phyloP scores from a whole-genome alignment of 2,888 invertebrate genomes.

The Lasioglossum morio region DNA sequence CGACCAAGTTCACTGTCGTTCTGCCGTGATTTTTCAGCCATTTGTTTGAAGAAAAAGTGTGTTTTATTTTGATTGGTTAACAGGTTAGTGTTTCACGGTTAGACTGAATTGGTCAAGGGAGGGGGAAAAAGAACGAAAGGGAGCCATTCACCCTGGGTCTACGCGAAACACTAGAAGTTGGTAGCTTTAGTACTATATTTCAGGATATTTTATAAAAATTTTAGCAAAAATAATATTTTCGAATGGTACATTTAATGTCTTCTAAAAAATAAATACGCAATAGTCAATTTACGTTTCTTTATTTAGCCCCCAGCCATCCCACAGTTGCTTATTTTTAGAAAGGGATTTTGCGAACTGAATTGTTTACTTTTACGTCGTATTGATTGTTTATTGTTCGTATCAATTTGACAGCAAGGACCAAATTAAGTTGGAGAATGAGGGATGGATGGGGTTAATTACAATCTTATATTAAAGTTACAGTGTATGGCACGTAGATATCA shows the following conservation, averaged over 20 bases:
- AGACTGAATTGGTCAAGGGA: background rate
- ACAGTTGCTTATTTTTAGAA: background rate
- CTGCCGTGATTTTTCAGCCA: background rate
- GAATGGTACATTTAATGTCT: background rate
- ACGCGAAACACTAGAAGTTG: background rate
- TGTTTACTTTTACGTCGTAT: background rate
- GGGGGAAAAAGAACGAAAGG: background rate
- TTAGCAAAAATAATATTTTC: background rate
- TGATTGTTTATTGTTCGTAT: background rate
- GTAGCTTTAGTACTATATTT: background rate
- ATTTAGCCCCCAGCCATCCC: background rate
- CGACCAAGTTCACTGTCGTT: background rate
- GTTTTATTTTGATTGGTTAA: background rate
- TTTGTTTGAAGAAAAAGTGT: background rate
- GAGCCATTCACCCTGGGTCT: background rate
- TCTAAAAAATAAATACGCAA: background rate
- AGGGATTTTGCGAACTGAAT: background rate
- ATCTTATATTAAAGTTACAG: slow-evolving; percentile 10
- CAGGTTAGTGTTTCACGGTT: background rate
- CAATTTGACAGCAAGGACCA: background rate
- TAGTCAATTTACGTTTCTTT: background rate
- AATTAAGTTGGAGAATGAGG: background rate
- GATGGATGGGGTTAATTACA: background rate
- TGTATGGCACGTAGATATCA: slow-evolving; percentile 37
- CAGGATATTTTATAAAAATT: background rate